Evolutionary conservation across 23 tunicate genomes (phyloP), one percentile per base, ranked within the genome.

Genomic region (Ciona savignyi): DNA sequence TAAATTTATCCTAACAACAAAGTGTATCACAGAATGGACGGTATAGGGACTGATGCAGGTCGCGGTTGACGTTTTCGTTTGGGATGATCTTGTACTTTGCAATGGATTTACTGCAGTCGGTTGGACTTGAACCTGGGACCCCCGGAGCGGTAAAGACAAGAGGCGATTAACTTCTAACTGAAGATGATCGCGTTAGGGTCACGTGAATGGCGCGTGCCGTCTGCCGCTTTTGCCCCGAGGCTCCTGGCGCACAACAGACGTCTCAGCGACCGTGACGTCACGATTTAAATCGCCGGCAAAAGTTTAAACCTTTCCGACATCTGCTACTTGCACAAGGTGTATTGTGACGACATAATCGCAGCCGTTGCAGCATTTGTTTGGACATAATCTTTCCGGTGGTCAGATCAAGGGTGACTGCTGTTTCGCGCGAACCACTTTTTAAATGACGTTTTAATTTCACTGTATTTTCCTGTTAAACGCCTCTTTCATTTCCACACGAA

Each of bases 141-240:
- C 56, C 56, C 15, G 56, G 56, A 42, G 56, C 15, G 56, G 11
- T 42, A 15, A 42, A 9, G 9, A 6, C 56, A 15, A 6, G 15
- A 15, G 15, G 56, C 56, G 56, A 6, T 42, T 42, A 42, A 42
- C 56, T 42, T 42, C 56, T 15, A 42, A 15, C 56, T 42, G 56
- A 42, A 42, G 56, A 23, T 9, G 56, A 42, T 42, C 56, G 56
- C 15, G 56, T 42, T 42, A 42, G 56, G 23, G 81, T 66, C 85
- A 81, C 85, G 85, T 81, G 85, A 73, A 66, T 23, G 66, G 62
- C 85, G 85, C 78, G 85, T 81, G 78, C 85, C 85, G 85, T 81
- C 85, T 81, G 85, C 78, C 73, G 63, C 28, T 48, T 2, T 34
- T 21, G 67, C 85, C 85, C 67, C 67, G 56, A 65, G 85, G 78